Evolutionary conservation across 2,797 vertebrate species (phyloP).

Genomic region (Hippopotamyrus pictus): DNA sequence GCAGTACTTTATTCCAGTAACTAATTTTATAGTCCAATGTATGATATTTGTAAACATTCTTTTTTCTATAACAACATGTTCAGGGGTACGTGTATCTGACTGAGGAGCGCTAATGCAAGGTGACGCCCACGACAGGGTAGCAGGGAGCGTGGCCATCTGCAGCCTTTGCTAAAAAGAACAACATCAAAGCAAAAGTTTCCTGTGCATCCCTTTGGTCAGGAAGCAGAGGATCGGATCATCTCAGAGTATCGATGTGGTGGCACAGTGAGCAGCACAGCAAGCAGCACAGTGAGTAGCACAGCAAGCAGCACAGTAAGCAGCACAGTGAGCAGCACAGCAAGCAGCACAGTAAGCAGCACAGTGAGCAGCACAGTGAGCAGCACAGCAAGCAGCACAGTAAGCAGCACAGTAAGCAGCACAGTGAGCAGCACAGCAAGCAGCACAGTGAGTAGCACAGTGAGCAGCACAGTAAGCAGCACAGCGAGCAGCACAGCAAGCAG

Average conservation of each 20-base stretch:
- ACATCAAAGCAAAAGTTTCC: neutral
- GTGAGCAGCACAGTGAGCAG: no score
- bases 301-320: no score
- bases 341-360: neutral
- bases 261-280: neutral
- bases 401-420: no score
- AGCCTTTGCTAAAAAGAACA: neutral
- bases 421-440: no score
- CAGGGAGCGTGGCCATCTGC: neutral
- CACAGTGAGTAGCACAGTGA: no score
- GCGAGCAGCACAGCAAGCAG: neutral
- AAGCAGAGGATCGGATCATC: neutral
- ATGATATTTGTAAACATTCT: neutral
- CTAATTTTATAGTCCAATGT: neutral
- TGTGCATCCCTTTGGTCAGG: neutral
- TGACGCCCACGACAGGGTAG: neutral
- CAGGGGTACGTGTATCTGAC: neutral
- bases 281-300: no score
- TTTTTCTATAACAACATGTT: neutral
- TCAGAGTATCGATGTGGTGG: neutral
- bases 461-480: no score
- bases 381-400: no score
- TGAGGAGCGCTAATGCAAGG: no score
- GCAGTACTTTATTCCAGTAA: neutral
- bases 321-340: neutral